Evolutionary conservation across 2,113 vertebrate genomes (phyloP).

Genomic region (Zootoca vivipara): DNA sequence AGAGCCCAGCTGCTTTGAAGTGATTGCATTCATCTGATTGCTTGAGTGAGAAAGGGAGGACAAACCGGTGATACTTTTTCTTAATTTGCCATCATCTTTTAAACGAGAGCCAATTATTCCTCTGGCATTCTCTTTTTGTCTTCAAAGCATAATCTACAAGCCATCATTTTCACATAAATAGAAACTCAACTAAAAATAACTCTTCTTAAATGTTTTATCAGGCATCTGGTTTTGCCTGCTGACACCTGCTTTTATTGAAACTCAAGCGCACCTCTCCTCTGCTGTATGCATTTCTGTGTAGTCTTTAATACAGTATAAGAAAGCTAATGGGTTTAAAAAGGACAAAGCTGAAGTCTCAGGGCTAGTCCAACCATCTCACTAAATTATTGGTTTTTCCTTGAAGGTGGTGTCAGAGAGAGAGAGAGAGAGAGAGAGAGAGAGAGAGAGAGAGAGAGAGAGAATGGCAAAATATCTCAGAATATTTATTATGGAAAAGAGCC

Average conservation of each 20-base stretch:
- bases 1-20: not conserved
- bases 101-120: conserved; percentile 47
- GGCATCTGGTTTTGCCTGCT: conserved; percentile 18
- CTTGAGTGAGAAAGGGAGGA: not conserved
- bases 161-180: conserved; percentile 58
- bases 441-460: too few relatives aligned
- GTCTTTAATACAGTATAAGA: not conserved
- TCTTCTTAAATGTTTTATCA: conserved; percentile 41
- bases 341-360: not conserved
- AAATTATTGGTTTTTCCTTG: not conserved
- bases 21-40: not conserved
- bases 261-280: not conserved
- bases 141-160: conserved; percentile 54
- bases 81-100: conserved; percentile 43
- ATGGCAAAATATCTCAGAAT: too few relatives aligned
- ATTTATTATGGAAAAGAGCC: too few relatives aligned
- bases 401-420: not conserved
- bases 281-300: not conserved
- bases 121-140: conserved; percentile 52
- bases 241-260: conserved; percentile 4
- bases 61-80: not conserved
- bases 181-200: conserved; percentile 62
- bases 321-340: not conserved
- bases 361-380: not conserved
- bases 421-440: too few relatives aligned